Evolutionary conservation across 2,797 vertebrate genomes (phyloP).

Genomic region (Syngnathus acus): DNA sequence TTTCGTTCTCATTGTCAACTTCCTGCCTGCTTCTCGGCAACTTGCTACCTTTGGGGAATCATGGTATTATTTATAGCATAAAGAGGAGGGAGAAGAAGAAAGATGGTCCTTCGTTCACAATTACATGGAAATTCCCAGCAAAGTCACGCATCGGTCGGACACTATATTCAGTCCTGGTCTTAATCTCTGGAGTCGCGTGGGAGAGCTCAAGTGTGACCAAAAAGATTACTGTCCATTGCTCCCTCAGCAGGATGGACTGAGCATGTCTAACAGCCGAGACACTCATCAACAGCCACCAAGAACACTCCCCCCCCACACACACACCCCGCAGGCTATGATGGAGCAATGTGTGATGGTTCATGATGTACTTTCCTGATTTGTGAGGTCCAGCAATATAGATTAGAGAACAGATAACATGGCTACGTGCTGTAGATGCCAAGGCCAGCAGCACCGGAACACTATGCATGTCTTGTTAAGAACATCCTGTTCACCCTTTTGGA

Average conservation of each 20-base stretch:
- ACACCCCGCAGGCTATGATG: slow-evolving; percentile 21
- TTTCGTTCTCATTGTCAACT: slow-evolving; percentile 32
- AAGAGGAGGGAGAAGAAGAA: slow-evolving; percentile 44
- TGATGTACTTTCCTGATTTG: slow-evolving; percentile 31
- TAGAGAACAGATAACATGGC: slow-evolving; percentile 53
- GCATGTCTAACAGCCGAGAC: slow-evolving; percentile 53
- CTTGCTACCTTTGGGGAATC: slow-evolving; percentile 50
- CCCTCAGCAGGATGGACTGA: slow-evolving; percentile 66
- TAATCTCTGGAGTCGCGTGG: slow-evolving; percentile 60
- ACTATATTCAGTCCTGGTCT: slow-evolving; percentile 52
- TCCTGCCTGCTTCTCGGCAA: slow-evolving; percentile 32
- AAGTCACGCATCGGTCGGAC: slow-evolving; percentile 62
- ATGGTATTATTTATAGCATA: slow-evolving; percentile 56
- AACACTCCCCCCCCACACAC: neutral
- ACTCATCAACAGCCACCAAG: slow-evolving; percentile 22
- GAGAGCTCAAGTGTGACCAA: slow-evolving; percentile 65
- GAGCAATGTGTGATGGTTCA: slow-evolving; percentile 36
- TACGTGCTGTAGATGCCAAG: slow-evolving; percentile 42
- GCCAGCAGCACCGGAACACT: slow-evolving; percentile 29
- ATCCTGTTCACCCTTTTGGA: neutral
- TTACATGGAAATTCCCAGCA: slow-evolving; percentile 70
- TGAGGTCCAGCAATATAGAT: slow-evolving; percentile 49
- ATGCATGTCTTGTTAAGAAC: slow-evolving; percentile 18
- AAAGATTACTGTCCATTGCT: slow-evolving; percentile 64
- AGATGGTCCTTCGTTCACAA: slow-evolving; percentile 58